Evolutionary conservation across 1,140 invertebrate genomes (phyloP).

Genomic region (Dinoponera quadriceps): DNA sequence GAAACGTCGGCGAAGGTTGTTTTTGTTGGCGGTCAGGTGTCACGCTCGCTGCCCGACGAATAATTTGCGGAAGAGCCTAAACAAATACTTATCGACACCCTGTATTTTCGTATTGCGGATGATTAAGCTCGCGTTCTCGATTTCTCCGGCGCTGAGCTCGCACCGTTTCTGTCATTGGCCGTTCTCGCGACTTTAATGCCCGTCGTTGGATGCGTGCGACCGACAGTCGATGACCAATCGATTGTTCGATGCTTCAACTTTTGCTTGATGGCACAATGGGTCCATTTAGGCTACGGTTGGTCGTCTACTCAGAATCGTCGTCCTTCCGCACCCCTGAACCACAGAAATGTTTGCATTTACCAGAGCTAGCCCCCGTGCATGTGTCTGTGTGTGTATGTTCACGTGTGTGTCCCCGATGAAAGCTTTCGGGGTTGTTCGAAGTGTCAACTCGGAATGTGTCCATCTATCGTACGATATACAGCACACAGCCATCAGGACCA

Average conservation of each 20-base stretch:
- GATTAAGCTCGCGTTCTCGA: constrained; percentile 10
- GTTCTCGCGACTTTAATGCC: constrained; percentile 32
- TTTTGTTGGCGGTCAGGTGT: constrained; percentile 55
- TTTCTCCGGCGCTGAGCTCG: not conserved
- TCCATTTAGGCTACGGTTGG: constrained; percentile 74
- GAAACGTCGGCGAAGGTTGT: constrained; percentile 26
- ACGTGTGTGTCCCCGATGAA: constrained; percentile 73
- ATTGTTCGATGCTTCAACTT: constrained; percentile 76
- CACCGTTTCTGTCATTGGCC: constrained; percentile 1
- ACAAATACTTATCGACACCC: constrained; percentile 60
- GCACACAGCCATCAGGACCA: constrained; percentile 46
- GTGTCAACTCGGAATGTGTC: constrained; percentile 77
- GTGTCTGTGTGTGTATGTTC: not conserved
- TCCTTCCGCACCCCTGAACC: constrained; percentile 68
- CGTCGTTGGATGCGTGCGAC: constrained; percentile 58
- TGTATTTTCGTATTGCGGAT: constrained; percentile 49
- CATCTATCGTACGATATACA: constrained; percentile 64
- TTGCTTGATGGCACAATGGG: constrained; percentile 77
- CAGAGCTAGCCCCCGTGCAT: constrained; percentile 52
- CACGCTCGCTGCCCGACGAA: constrained; percentile 26
- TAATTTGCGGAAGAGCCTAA: constrained; percentile 46
- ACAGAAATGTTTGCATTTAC: constrained; percentile 83
- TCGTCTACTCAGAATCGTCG: constrained; percentile 69
- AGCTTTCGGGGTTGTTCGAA: constrained; percentile 76
- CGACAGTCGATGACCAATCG: constrained; percentile 60